These are phyloP conservation scores for Bombyx mandarina DNA, from an alignment of 1,140 invertebrate species.

Conservation along the genomic window DNA sequence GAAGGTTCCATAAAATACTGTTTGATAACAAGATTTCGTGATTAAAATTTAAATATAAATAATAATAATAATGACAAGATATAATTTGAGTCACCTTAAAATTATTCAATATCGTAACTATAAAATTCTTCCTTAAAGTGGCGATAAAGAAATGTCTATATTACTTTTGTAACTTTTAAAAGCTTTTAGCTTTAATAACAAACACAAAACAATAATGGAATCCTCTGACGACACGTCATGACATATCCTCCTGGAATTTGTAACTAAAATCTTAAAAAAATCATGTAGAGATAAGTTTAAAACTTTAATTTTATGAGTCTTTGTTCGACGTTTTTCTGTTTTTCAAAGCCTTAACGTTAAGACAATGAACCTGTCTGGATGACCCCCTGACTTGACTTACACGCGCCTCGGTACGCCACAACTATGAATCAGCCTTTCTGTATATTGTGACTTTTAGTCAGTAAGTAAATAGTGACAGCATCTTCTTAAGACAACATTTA, in stretches of 20 bases:
- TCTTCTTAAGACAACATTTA: not conserved
- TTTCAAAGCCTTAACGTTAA: conserved; percentile 31
- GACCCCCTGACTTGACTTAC: conserved; percentile 31
- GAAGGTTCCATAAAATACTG: too few species aligned
- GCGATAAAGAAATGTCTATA: too few species aligned
- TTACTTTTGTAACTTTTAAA: conserved; percentile 1
- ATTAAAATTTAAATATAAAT: too few species aligned
- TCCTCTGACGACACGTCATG: conserved; percentile 19
- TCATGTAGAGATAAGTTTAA: too few species aligned
- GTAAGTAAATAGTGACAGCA: conserved; percentile 34
- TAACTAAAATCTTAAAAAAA: conserved; percentile 36
- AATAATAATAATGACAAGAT: too few species aligned
- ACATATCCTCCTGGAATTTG: conserved; percentile 21
- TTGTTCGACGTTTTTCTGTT: conserved; percentile 43
- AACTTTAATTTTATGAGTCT: conserved; percentile 24
- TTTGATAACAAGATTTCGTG: too few species aligned
- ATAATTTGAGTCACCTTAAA: too few species aligned
- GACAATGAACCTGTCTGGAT: conserved; percentile 47
- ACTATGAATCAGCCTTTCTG: conserved; percentile 44
- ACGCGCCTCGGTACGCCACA: conserved; percentile 16
- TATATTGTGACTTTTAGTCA: conserved; percentile 15
- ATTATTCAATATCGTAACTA: too few species aligned
- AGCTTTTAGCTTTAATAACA: conserved; percentile 5
- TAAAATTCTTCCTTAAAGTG: too few species aligned
- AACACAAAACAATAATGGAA: conserved; percentile 20